These are phyloP conservation scores for Drosophila malerkotliana DNA, from an alignment of 1,140 invertebrate species.

Conservation along the genomic window DNA sequence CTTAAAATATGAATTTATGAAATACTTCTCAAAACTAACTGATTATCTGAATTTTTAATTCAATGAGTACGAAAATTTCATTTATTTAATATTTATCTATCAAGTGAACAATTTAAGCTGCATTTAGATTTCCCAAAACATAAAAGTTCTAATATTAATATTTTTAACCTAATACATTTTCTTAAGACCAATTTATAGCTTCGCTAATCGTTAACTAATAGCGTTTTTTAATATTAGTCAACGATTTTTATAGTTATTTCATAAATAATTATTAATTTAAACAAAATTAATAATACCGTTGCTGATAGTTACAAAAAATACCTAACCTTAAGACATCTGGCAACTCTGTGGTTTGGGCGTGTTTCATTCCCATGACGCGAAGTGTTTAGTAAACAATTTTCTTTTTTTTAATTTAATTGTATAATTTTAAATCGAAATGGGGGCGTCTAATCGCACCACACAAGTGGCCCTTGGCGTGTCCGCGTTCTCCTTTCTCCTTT, in stretches of 20 bases:
- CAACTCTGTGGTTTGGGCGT: conserved; percentile 3
- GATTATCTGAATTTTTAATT: too few species aligned
- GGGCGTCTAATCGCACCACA: conserved; percentile 88
- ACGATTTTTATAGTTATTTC: too few species aligned
- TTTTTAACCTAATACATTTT: too few species aligned
- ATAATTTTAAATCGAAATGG: conserved; percentile 70
- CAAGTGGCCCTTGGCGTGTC: conserved; percentile 89
- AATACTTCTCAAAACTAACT: background rate
- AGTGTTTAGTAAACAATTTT: conserved; percentile 3
- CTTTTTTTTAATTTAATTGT: background rate
- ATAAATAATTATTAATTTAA: background rate
- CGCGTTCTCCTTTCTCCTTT: conserved; percentile 88
- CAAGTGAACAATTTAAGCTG: too few species aligned
- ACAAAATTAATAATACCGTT: background rate
- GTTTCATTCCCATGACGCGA: conserved; percentile 1
- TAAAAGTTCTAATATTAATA: too few species aligned
- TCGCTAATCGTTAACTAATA: too few species aligned
- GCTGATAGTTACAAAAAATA: background rate
- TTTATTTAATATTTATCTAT: too few species aligned
- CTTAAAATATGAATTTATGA: background rate
- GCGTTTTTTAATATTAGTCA: too few species aligned
- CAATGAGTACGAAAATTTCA: too few species aligned
- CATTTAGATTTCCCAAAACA: too few species aligned
- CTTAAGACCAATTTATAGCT: too few species aligned
- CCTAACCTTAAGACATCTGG: background rate